These are phyloP conservation scores for Metopolophium dirhodum DNA, from an alignment of 1,140 invertebrate genomes.

Conservation along the genomic window DNA sequence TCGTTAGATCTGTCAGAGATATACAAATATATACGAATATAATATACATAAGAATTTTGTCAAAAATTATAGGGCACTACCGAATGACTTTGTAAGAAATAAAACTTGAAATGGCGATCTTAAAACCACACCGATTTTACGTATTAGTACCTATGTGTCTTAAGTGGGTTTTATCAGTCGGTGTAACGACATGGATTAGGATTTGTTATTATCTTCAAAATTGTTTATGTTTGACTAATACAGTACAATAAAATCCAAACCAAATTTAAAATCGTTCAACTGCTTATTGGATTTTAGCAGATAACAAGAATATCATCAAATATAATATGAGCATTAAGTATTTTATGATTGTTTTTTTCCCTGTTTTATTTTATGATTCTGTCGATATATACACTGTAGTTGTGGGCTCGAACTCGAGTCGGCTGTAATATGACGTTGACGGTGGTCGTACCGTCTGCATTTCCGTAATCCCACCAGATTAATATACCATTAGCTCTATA, in stretches of 20 bases:
- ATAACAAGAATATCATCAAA: constrained; percentile 25
- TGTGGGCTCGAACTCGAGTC: background rate
- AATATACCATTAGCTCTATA: background rate
- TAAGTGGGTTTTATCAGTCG: constrained; percentile 25
- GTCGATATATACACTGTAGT: background rate
- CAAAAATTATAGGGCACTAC: background rate
- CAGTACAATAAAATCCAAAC: constrained; percentile 52
- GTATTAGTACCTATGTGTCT: background rate
- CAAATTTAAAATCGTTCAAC: constrained; percentile 43
- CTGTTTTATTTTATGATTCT: background rate
- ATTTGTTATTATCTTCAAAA: constrained; percentile 45
- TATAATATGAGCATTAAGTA: background rate
- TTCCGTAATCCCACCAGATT: constrained; percentile 17
- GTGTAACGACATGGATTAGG: constrained; percentile 35
- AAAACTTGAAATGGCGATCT: background rate
- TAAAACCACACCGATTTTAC: background rate
- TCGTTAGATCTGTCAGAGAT: background rate
- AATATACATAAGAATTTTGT: background rate
- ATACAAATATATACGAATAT: too few species aligned
- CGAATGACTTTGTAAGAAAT: background rate
- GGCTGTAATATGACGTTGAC: background rate
- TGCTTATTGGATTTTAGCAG: constrained; percentile 49
- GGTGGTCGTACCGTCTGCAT: background rate
- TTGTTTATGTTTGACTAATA: constrained; percentile 52
- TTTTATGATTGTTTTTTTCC: constrained; percentile 16